Percentiles rank a stretch among this genome's conserved stretches.
These are phyloP conservation scores for Allophyes oxyacanthae DNA, from an alignment of 2,888 invertebrate genomes.

Conservation along the genomic window DNA sequence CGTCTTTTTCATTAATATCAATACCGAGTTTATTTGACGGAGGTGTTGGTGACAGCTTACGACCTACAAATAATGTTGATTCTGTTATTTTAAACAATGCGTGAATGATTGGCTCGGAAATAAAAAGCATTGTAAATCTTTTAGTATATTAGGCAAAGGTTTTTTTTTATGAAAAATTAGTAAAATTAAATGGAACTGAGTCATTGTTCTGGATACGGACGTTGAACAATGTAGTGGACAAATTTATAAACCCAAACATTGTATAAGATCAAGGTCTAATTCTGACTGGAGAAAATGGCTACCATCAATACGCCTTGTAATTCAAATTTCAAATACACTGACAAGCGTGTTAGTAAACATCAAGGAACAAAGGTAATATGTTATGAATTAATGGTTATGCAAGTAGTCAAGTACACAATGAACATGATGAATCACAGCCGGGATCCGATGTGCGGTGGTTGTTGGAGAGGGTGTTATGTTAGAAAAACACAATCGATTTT, in stretches of 20 bases:
- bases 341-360: slow-evolving; percentile 81
- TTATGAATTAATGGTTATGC: slow-evolving; percentile 49
- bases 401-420: slow-evolving; percentile 58
- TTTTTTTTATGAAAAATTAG: slow-evolving; percentile 48
- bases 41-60: slow-evolving; percentile 92
- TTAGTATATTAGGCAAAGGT: slow-evolving; percentile 48
- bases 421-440: slow-evolving; percentile 63
- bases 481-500: slow-evolving; percentile 76
- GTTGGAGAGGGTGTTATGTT: slow-evolving; percentile 62
- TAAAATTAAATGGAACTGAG: slow-evolving; percentile 54
- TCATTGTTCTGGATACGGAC: slow-evolving; percentile 44
- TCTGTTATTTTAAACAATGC: slow-evolving; percentile 21
- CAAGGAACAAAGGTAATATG: slow-evolving; percentile 54
- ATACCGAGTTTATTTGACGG: slow-evolving; percentile 91
- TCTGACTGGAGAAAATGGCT: slow-evolving; percentile 88
- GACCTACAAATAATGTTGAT: slow-evolving; percentile 82
- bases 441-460: slow-evolving; percentile 52
- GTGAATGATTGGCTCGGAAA: slow-evolving; percentile 11
- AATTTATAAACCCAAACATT: slow-evolving; percentile 57
- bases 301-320: slow-evolving; percentile 80
- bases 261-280: slow-evolving; percentile 59
- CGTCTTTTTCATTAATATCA: slow-evolving; percentile 92
- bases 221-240: slow-evolving; percentile 44
- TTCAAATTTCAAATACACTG: slow-evolving; percentile 62
- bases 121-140: slow-evolving; percentile 40